Conservation (phyloP, 2,113 vertebrate genomes). For the Nicator chloris region DNA sequence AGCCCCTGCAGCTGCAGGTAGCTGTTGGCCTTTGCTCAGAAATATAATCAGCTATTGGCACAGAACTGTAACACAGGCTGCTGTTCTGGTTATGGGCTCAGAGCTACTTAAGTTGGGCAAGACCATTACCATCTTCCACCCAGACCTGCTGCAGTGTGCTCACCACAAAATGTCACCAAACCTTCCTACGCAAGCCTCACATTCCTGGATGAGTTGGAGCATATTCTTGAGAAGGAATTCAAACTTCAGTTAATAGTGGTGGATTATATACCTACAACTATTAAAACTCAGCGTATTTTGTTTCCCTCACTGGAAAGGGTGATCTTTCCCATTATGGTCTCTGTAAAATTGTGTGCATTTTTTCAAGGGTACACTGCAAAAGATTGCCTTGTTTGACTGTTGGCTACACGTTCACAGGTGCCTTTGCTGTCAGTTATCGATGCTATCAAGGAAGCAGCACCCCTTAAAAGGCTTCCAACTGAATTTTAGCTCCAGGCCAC, state of each 20-base stretch:
- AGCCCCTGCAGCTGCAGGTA: neutral
- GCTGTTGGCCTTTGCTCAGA: neutral
- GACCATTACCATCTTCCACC: neutral
- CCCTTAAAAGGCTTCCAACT: slow-evolving; percentile 24
- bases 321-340: neutral
- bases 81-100: neutral
- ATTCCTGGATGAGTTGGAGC: neutral
- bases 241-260: neutral
- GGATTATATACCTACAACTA: neutral
- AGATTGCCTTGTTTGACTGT: neutral
- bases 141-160: neutral
- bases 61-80: neutral
- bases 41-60: neutral
- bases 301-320: neutral
- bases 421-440: neutral
- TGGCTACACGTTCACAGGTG: neutral
- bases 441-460: neutral
- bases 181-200: neutral
- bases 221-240: neutral
- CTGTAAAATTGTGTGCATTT: neutral
- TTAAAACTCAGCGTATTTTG: neutral
- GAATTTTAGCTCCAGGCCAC: slow-evolving; percentile 24
- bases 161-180: neutral
- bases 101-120: neutral
- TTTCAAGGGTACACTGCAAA: neutral